Evolutionary conservation across 2,797 vertebrate species (phyloP).

Genomic region (Enteromius afrohamiltoni): DNA sequence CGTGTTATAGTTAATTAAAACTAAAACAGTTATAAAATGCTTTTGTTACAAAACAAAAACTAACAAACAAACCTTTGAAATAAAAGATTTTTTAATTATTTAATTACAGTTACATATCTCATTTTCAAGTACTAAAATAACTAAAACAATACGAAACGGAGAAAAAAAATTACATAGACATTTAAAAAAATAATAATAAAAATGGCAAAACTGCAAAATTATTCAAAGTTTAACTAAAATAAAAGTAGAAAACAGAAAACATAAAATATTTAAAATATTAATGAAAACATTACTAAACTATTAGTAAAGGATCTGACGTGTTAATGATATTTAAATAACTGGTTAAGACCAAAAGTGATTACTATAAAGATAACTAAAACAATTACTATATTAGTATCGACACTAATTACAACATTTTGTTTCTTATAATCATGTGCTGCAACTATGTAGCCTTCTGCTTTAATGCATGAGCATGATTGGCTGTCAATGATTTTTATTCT

Average conservation of each 20-base stretch:
- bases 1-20: not conserved
- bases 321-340: not conserved
- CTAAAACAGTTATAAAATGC: no score
- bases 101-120: not conserved
- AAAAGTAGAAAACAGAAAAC: no score
- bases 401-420: not conserved
- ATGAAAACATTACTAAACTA: no score
- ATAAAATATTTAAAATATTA: no score
- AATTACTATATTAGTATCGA: not conserved
- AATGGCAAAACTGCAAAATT: not conserved
- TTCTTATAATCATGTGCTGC: not conserved
- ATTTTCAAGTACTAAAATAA: not conserved
- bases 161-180: not conserved
- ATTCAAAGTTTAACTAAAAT: not conserved
- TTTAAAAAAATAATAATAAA: no score
- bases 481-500: not conserved
- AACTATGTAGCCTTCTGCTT: not conserved
- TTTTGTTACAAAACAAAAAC: no score
- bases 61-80: no score
- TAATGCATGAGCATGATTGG: not conserved
- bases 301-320: no score
- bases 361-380: not conserved
- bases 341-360: no score
- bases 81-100: no score
- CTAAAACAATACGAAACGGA: not conserved